A percentile compares a stretch with the other conserved stretches of the same genome.
Conservation (phyloP, 2,113 vertebrate genomes). For the Lepus timidus region DNA sequence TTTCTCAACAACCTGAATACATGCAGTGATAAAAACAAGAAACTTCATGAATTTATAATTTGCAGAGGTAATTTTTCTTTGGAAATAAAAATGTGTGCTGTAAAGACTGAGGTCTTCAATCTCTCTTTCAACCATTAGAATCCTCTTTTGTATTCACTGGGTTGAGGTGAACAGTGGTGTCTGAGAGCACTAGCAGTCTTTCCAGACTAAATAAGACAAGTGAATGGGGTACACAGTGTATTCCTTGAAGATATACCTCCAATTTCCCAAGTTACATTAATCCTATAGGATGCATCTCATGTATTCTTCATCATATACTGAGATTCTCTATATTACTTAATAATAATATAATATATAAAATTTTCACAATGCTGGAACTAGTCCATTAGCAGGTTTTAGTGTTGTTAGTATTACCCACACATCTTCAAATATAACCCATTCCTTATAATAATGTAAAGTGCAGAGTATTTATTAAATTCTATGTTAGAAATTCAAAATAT, state of each 20-base stretch:
- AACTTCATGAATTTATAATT: conserved; percentile 6
- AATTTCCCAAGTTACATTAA: background rate
- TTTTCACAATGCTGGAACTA: background rate
- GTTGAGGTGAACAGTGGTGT: background rate
- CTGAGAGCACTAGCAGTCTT: background rate
- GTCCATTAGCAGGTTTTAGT: background rate
- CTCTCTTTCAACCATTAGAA: background rate
- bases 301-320: background rate
- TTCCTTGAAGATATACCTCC: background rate
- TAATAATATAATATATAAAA: background rate
- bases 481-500: background rate
- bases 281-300: background rate
- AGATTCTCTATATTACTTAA: background rate
- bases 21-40: background rate
- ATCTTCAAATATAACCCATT: background rate
- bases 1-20: background rate
- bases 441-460: background rate
- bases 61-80: conserved; percentile 20
- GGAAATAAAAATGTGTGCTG: background rate
- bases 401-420: background rate
- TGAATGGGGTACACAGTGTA: background rate
- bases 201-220: background rate
- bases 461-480: background rate
- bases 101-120: background rate
- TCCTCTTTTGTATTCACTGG: background rate